Percentiles rank a stretch among this genome's conserved stretches.
These are phyloP conservation scores for Crax fasciolata DNA, from an alignment of 2,797 vertebrate species.

Conservation along the genomic window DNA sequence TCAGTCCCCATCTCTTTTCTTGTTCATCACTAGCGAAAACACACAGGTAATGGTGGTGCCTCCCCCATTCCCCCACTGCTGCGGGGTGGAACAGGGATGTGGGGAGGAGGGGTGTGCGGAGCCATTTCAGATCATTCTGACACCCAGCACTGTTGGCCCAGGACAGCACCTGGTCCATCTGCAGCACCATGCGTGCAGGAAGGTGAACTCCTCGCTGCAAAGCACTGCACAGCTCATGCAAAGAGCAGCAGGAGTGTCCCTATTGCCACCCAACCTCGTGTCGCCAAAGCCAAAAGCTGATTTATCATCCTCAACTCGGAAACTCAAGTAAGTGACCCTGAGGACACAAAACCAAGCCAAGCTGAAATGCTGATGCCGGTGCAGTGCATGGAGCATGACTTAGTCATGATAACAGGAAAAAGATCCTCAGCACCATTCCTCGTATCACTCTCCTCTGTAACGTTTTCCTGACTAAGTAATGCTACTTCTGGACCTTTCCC, in stretches of 20 bases:
- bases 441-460: neutral
- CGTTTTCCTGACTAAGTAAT: constrained; percentile 16
- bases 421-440: neutral
- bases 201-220: neutral
- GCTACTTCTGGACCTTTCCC: constrained; percentile 18
- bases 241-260: neutral
- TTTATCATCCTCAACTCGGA: neutral
- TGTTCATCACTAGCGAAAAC: too few relatives aligned
- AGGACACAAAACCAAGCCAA: neutral
- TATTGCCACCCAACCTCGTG: neutral
- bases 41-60: too few relatives aligned
- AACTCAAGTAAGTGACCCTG: neutral
- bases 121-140: neutral
- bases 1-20: neutral
- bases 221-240: neutral
- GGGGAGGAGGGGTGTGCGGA: neutral
- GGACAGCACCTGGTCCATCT: neutral
- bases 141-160: neutral
- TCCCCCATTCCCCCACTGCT: neutral
- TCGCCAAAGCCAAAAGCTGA: neutral
- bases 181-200: neutral
- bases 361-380: constrained; percentile 34
- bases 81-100: neutral
- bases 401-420: neutral
- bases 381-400: neutral